Evolutionary conservation across 2,797 vertebrate species (phyloP).

Genomic region (Sylvia borin): DNA sequence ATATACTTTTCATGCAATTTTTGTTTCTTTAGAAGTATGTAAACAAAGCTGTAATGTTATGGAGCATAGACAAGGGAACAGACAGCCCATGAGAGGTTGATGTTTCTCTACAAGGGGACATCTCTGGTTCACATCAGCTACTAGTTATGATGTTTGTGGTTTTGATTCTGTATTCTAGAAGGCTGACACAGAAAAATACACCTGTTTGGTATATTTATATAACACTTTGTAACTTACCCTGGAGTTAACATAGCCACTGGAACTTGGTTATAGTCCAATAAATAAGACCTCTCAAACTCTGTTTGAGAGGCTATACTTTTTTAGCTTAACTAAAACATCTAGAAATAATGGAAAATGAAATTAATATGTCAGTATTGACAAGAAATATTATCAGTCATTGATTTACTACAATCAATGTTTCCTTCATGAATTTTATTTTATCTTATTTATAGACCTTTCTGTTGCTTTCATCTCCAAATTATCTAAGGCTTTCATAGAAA

Average conservation of each 20-base stretch:
- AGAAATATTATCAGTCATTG: constrained; percentile 13
- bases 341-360: constrained; percentile 28
- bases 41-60: neutral
- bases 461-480: neutral
- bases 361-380: constrained; percentile 15
- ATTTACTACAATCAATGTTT: constrained; percentile 10
- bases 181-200: neutral
- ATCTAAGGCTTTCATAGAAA: neutral
- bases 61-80: neutral
- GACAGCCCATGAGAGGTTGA: neutral
- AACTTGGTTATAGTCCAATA: neutral
- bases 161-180: neutral
- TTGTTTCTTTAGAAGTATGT: neutral
- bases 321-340: constrained; percentile 2
- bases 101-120: neutral
- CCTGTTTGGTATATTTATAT: neutral
- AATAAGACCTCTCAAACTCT: neutral
- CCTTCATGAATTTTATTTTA: neutral
- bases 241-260: neutral
- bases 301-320: neutral
- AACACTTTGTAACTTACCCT: neutral
- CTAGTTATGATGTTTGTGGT: neutral
- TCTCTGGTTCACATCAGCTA: neutral
- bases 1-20: neutral
- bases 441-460: constrained; percentile 15